Evolutionary conservation across 1,140 invertebrate genomes (phyloP).

Genomic region (Ceratitis capitata): DNA sequence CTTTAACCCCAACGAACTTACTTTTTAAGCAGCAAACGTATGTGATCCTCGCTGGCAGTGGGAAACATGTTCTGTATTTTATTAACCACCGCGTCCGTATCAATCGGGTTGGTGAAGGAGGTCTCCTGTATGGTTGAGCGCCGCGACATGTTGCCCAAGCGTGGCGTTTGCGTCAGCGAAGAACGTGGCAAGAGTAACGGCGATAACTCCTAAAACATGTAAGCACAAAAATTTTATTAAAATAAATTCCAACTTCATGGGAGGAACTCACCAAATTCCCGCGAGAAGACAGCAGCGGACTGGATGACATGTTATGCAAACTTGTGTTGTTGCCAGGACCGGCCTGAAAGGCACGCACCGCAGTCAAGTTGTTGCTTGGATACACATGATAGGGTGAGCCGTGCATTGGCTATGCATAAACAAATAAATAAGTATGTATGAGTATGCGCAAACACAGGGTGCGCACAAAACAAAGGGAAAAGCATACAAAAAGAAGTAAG

Average conservation of each 20-base stretch:
- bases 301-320: conserved; percentile 61
- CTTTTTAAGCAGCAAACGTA: conserved; percentile 87
- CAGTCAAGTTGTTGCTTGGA: conserved; percentile 62
- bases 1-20: conserved; percentile 67
- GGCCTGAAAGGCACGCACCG: conserved; percentile 62
- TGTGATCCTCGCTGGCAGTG: conserved; percentile 87
- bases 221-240: not conserved
- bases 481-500: conserved; percentile 16
- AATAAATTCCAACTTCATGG: not conserved
- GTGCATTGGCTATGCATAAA: conserved; percentile 43
- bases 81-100: conserved; percentile 77
- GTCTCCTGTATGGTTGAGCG: conserved; percentile 75
- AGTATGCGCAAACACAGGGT: not conserved
- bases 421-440: too few species aligned
- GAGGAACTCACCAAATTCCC: conserved; percentile 54
- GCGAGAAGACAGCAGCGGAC: conserved; percentile 58
- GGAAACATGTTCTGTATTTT: conserved; percentile 92
- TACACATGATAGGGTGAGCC: conserved; percentile 63
- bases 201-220: conserved; percentile 58
- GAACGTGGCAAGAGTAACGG: conserved; percentile 64
- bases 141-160: conserved; percentile 67
- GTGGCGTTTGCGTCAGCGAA: conserved; percentile 51
- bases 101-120: conserved; percentile 70
- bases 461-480: not conserved
- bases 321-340: conserved; percentile 48